Base-by-base conservation (phyloP, 2,113 vertebrate species). In the Oncorhynchus keta region DNA sequence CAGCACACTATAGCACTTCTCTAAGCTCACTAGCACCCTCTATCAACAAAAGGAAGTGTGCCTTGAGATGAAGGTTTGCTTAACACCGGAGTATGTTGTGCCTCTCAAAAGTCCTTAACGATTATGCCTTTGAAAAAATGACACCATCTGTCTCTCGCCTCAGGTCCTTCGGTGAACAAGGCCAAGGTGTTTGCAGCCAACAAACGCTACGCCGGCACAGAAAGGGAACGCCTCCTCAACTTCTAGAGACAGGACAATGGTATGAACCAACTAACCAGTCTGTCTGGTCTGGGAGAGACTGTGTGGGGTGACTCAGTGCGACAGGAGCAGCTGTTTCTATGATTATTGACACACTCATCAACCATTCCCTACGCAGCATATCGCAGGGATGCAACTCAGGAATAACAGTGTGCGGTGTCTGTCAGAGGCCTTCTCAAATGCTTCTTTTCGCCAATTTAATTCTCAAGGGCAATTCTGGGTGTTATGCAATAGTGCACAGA, bases 151-250 rank as follows among this genome's bases (percentile, higher is more conserved):
- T 64, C 18, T 79, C 22, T 20, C 1, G 74, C 70, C 24, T 5
- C 72, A 99, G 98, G 97, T 30, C 97, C 97, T 0, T 93, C 96
- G 1, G 87, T 93, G 62, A 99, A 98, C 91, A 98, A 95, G 94
- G 97, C 97, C 3, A 99, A 95, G 86, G 93, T 88, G 51, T 76
- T 59, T 0, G 91, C 95, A 2, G 85, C 92, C 4, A 94, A 88
- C 65, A 90, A 91, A 35, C 91, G 92, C 62, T 87, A 83, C 13
- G 83, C 62, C 75, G 94, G 95, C 3, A 96, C 96, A 59, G 97
- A 99, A 86, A 91, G 92, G 75, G 97, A 99, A 74, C 89, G 85
- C 24, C 95, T 98, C 70, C 92, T 98, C 75, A 93, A 94, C 83
- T 94, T 96, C 84, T 96, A 95, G 90, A 3, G 64, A 62, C 32